Evolutionary conservation across 1,140 invertebrate species (phyloP), one percentile per base, ranked within the genome.

Genomic region (Probaryconus sp.): DNA sequence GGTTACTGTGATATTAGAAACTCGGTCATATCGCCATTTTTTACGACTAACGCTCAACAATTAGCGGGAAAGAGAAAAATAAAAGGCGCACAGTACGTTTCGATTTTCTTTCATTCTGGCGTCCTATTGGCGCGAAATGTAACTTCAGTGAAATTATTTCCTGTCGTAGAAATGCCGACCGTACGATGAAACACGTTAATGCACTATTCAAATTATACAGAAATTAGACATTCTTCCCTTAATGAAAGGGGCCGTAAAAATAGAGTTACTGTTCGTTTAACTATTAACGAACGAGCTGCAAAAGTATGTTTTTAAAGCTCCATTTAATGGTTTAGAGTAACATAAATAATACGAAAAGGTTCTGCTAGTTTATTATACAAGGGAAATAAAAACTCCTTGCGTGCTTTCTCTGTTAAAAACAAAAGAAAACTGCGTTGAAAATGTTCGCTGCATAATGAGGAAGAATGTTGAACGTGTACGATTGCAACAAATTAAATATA

Each of bases 1-100:
- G 53, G 70, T 71, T 77, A 73, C 73, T 24, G 45, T 30, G 64
- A 75, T 74, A 77, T 30, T 60, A 64, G 69, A 58, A 74, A 79
- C 69, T 79, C 61, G 77, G 77, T 76, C 77, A 76, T 14, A 47
- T 16, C 48, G 72, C 26, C 45, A 47, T 40, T 24, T 48, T 38
- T 58, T 33, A 30, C 30, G 20, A n/a, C 21, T 33, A n/a, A 30
- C 28, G 14, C 20, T 14, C 10, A 31, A 26, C 37, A 40, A 56
- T 56, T 45, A 55, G 33, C 45, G 38, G 18, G 5, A 35, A 51
- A 24, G n/a, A n/a, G n/a, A n/a, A n/a, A n/a, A n/a, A n/a, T n/a
- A 30, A 30, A 30, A 30, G 28, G 28, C 18, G 26, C 11, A 28
- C 38, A 20, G 7, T 18, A 5, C 2, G 4, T 42, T 14, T 42